Conservation (phyloP, 2,888 invertebrate genomes). For the Drosophila flavopinicola region DNA sequence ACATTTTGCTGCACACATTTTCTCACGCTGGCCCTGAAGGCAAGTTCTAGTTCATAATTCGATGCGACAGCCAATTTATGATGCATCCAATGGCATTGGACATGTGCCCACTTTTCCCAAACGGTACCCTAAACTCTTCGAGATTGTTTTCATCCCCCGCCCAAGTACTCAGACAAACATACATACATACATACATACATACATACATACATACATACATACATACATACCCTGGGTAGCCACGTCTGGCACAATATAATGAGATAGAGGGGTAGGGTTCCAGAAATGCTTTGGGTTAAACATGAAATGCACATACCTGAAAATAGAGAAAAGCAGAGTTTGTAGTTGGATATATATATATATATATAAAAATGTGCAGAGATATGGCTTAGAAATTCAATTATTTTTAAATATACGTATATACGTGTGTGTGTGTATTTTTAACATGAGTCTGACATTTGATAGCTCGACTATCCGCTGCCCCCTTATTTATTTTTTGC, state of each 20-base stretch:
- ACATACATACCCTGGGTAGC: conserved; percentile 32
- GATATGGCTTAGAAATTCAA: conserved; percentile 43
- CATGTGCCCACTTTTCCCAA: conserved; percentile 57
- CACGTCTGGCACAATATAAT: neutral
- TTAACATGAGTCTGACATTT: conserved; percentile 40
- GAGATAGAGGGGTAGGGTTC: neutral
- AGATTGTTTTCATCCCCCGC: conserved; percentile 11
- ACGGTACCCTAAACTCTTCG: conserved; percentile 27
- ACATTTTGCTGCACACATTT: conserved; percentile 1
- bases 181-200: too few relatives aligned
- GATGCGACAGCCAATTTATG: conserved; percentile 59
- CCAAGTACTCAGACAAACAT: neutral
- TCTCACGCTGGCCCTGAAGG: conserved; percentile 45
- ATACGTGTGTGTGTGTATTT: neutral
- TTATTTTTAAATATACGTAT: conserved; percentile 31
- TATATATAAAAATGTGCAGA: conserved; percentile 34
- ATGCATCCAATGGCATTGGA: conserved; percentile 49
- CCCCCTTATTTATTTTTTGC: neutral
- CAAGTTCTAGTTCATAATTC: conserved; percentile 57
- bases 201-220: neutral
- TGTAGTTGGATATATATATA: neutral
- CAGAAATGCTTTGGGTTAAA: conserved; percentile 26
- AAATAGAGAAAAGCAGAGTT: conserved; percentile 29
- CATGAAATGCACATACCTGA: conserved; percentile 56
- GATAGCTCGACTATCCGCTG: conserved; percentile 2